Base-by-base conservation (phyloP, 2,888 invertebrate species). In the Hydroisotoma schaefferi region DNA sequence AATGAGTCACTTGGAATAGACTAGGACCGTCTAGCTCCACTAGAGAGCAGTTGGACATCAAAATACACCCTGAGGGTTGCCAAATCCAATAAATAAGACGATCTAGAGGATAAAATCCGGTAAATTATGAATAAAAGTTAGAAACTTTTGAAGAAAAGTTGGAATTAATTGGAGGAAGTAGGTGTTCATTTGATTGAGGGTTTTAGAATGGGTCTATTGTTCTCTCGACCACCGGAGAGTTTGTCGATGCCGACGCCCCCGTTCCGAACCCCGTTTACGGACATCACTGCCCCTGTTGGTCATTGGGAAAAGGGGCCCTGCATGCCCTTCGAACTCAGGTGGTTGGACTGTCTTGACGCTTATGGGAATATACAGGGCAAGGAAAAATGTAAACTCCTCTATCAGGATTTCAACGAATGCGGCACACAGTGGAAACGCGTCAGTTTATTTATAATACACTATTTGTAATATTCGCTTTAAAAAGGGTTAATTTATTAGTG, bases 341-440 rank as follows among this genome's bases (percentile, higher is more conserved):
- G 84, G 73, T 82, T 87, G 78, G 87, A 90, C 68, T 91, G 90
- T 73, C 74, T 89, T 49, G 89, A 90, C 74, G 90, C 88, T 2
- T 89, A 90, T 69, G 91, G 90, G 1, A 72, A 84, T 10, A 82
- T 84, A n/a, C 80, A 81, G 40, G 87, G 86, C 0, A 47, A 53
- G 22, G 38, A 38, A 8, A 83, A 85, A 74, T 91, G 91, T 75
- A 74, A 76, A 3, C 76, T 80, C 54, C 75, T 87, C 6, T 80
- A 86, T 57, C 79, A 80, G 0, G 90, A 91, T 76, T 86, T 84
- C 72, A 79, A 81, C 61, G 90, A 91, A 77, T 91, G 91, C 71
- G 77, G 82, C 18, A 77, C 78, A 1, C 76, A 78, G 66, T 76
- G 76, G 0, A 86, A 87, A 74, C 87, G 87, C 75, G 85, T 85